Percentiles rank a stretch among this genome's conserved stretches.
Evolutionary conservation across 2,113 vertebrate species (phyloP).

Genomic region (Pachyramphus minor): DNA sequence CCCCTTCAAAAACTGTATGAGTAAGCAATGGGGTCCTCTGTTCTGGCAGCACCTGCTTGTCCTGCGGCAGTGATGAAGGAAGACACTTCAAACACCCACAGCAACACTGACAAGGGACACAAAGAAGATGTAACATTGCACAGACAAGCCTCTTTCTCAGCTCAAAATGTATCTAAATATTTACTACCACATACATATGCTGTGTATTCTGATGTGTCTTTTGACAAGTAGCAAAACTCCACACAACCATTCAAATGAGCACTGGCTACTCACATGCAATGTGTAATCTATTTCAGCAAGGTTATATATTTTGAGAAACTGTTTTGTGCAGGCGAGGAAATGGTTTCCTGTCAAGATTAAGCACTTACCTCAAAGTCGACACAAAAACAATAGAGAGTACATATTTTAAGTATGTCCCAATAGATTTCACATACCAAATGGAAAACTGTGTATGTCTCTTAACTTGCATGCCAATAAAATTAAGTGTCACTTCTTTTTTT

Average conservation of each 20-base stretch:
- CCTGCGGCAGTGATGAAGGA: rapidly evolving
- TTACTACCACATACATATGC: neutral
- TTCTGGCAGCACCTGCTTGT: neutral
- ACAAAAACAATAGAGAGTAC: neutral
- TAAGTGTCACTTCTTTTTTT: neutral
- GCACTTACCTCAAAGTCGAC: neutral
- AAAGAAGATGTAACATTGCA: neutral
- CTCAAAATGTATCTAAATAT: neutral
- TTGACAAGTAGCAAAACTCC: neutral
- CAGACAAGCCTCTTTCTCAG: neutral
- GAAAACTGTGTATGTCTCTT: rapidly evolving
- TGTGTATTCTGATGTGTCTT: neutral
- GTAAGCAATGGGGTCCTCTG: rapidly evolving
- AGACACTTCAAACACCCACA: neutral
- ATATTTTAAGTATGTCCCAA: neutral
- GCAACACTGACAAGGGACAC: neutral
- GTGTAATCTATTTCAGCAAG: neutral
- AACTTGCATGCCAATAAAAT: neutral
- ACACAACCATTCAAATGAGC: neutral
- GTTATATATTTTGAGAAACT: neutral
- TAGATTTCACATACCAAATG: neutral
- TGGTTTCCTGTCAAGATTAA: neutral
- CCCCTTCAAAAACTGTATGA: neutral
- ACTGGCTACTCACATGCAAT: neutral
- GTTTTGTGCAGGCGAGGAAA: neutral